phyloP scores from a whole-genome alignment of 2,797 vertebrate species.

The Megalops cyprinoides region DNA sequence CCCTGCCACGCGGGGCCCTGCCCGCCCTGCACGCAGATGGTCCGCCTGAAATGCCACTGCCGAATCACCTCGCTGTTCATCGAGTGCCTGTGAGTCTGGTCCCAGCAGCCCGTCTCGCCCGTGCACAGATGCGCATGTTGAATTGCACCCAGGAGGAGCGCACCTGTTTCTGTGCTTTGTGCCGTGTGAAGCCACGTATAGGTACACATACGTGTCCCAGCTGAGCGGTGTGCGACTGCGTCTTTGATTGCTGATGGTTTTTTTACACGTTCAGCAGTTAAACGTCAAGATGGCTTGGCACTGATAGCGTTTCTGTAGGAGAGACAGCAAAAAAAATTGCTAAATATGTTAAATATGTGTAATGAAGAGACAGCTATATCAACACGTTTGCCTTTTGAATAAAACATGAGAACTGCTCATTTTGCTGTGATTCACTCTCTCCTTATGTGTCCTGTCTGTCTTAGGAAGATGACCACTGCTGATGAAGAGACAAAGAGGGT shows the following conservation, averaged over 20 bases:
- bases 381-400: neutral
- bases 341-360: no score
- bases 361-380: neutral
- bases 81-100: slow-evolving; percentile 77
- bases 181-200: neutral
- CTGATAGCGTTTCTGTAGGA: neutral
- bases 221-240: neutral
- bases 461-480: slow-evolving; percentile 75
- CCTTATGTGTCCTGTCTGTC: slow-evolving; percentile 31
- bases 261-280: neutral
- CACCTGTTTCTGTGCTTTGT: no score
- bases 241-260: neutral
- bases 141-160: no score
- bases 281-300: neutral
- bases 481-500: slow-evolving; percentile 69
- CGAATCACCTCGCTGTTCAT: slow-evolving; percentile 78
- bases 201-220: no score
- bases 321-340: neutral
- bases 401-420: neutral
- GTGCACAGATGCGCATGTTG: no score
- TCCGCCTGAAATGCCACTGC: slow-evolving; percentile 84
- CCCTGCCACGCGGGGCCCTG: slow-evolving; percentile 80
- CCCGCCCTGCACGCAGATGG: slow-evolving; percentile 78
- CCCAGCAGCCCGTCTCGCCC: neutral
- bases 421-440: slow-evolving; percentile 11